Evolutionary conservation across 2,113 vertebrate species (phyloP).

Genomic region (Mugil cephalus): DNA sequence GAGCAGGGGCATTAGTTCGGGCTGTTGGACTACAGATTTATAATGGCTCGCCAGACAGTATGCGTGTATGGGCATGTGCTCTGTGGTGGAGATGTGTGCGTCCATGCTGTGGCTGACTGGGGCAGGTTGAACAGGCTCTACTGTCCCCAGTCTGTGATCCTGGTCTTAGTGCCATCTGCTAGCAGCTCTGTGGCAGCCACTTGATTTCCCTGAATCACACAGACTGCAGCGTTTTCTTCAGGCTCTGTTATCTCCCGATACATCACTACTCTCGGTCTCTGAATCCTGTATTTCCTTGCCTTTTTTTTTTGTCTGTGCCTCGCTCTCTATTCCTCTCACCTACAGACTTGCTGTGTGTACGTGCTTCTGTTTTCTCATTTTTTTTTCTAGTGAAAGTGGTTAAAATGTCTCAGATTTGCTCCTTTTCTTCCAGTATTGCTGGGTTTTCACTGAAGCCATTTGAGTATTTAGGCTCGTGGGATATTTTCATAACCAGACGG

Average conservation of each 20-base stretch:
- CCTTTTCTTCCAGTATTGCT: slow-evolving; percentile 8
- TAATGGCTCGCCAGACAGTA: not conserved
- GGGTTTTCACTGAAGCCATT: not conserved
- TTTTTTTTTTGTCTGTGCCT: not conserved
- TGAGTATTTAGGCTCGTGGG: no score
- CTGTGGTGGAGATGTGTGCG: slow-evolving; percentile 7
- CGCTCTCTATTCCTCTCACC: not conserved
- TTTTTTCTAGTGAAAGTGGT: not conserved
- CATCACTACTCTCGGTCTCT: not conserved
- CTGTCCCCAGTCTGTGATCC: slow-evolving; percentile 63
- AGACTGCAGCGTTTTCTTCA: not conserved
- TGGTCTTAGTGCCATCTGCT: slow-evolving; percentile 74
- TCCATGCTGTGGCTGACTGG: slow-evolving; percentile 28
- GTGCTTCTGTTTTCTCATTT: not conserved
- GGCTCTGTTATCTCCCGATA: slow-evolving; percentile 12
- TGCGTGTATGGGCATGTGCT: slow-evolving; percentile 1
- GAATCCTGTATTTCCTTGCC: not conserved
- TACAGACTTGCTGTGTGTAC: not conserved
- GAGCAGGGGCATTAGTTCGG: not conserved
- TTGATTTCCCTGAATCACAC: slow-evolving; percentile 24
- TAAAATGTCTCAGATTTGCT: not conserved
- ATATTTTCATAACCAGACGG: no score
- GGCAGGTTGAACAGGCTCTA: slow-evolving; percentile 59
- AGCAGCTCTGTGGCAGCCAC: slow-evolving; percentile 36
- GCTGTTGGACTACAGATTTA: not conserved